Conservation (phyloP, 1,140 invertebrate genomes). For the Tetragonula clypearis region DNA sequence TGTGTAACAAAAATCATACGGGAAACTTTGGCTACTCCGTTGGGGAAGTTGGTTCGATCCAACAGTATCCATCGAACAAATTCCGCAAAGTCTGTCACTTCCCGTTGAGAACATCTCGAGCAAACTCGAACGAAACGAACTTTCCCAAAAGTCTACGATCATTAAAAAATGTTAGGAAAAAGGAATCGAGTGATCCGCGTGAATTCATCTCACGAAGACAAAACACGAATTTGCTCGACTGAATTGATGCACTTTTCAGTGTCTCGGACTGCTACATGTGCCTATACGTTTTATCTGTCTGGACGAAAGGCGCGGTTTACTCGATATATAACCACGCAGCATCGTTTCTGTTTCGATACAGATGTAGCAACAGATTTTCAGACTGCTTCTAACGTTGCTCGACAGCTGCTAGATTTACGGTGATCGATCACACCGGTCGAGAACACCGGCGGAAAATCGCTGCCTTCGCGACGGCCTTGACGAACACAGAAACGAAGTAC, state of each 20-base stretch:
- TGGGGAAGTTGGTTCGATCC: too few relatives aligned
- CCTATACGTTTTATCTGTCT: not conserved
- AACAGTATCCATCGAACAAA: too few relatives aligned
- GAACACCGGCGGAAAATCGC: conserved; percentile 50
- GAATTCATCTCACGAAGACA: not conserved
- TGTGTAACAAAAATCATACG: not conserved
- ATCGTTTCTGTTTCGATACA: conserved; percentile 8
- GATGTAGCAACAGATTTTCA: conserved; percentile 20
- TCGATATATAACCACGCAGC: conserved; percentile 13
- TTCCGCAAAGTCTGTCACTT: too few relatives aligned
- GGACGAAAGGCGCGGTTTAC: not conserved
- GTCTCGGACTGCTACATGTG: not conserved
- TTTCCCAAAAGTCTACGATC: not conserved
- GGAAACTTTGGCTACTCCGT: too few relatives aligned
- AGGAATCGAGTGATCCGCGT: not conserved
- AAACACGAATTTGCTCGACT: not conserved
- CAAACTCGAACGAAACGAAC: not conserved
- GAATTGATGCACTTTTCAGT: not conserved
- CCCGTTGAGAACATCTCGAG: too few relatives aligned
- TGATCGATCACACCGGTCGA: conserved; percentile 48
- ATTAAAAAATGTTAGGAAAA: not conserved
- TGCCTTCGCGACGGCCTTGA: conserved; percentile 33
- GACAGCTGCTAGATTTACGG: conserved; percentile 41
- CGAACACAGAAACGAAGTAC: conserved; percentile 35
- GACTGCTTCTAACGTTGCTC: not conserved